phyloP scores from a whole-genome alignment of 2,113 vertebrate species.

The Mustela lutreola region DNA sequence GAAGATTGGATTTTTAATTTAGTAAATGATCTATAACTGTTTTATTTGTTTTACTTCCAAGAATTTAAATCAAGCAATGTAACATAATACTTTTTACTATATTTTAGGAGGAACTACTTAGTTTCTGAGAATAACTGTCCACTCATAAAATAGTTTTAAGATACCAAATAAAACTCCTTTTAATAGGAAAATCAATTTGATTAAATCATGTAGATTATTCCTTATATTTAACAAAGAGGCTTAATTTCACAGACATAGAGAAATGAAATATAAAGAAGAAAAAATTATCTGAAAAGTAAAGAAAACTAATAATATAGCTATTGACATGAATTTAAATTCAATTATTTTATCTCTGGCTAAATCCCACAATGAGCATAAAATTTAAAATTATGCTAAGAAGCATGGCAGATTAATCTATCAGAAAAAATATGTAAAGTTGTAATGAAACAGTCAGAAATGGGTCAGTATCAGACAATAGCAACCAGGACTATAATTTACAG shows the following conservation, averaged over 20 bases:
- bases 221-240: neutral
- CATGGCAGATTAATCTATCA: neutral
- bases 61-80: neutral
- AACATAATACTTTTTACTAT: neutral
- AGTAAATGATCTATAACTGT: neutral
- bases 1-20: conserved; percentile 10
- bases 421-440: neutral
- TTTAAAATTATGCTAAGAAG: neutral
- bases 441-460: conserved; percentile 17
- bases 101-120: neutral
- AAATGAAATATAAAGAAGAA: neutral
- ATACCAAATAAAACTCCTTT: neutral
- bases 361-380: neutral
- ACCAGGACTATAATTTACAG: neutral
- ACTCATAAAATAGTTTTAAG: neutral
- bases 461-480: neutral
- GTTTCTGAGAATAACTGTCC: neutral
- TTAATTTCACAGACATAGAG: neutral
- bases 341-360: conserved; percentile 4
- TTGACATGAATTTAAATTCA: neutral
- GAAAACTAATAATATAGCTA: neutral
- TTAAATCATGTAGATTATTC: neutral
- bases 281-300: neutral
- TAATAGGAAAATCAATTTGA: neutral
- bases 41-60: conserved; percentile 24